A percentile compares a stretch with the other conserved stretches of the same genome.
Evolutionary conservation across 2,797 vertebrate genomes (phyloP).

Genomic region (Lepus oiostolus): DNA sequence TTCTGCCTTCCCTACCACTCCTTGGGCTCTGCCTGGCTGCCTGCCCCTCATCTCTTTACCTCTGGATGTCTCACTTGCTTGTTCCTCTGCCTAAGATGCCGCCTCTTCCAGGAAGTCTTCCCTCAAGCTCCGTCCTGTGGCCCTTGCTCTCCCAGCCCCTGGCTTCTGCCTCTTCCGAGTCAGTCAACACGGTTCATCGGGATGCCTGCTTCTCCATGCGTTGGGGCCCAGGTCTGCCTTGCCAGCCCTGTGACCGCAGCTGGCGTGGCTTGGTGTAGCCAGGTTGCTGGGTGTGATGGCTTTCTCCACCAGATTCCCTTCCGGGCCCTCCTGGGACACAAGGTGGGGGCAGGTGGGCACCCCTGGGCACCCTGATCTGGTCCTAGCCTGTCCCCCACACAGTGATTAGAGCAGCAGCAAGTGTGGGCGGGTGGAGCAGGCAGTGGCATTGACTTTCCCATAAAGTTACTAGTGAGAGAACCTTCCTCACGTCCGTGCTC

Average conservation of each 20-base stretch:
- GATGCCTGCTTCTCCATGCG: rapidly evolving
- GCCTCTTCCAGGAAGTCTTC: constrained; percentile 14
- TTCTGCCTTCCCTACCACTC: rapidly evolving
- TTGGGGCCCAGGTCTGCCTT: not conserved
- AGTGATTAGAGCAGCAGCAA: constrained; percentile 83
- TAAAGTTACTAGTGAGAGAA: constrained; percentile 82
- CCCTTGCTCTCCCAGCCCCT: not conserved
- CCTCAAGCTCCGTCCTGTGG: rapidly evolving
- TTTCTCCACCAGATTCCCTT: not conserved
- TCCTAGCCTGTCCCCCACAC: constrained; percentile 66
- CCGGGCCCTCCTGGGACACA: not conserved
- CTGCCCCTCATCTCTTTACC: not conserved
- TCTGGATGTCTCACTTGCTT: not conserved
- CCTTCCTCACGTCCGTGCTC: constrained; percentile 79
- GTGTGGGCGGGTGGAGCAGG: constrained; percentile 82
- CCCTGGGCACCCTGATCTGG: not conserved
- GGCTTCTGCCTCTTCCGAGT: not conserved
- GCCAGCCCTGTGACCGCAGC: not conserved
- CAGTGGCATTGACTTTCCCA: constrained; percentile 85
- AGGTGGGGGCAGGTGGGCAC: rapidly evolving
- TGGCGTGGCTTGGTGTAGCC: rapidly evolving
- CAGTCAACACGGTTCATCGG: too few species aligned
- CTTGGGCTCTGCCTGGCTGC: not conserved
- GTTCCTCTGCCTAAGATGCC: not conserved
- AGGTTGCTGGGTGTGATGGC: not conserved